Percentiles rank a stretch among this genome's conserved stretches.
Conservation (phyloP, 2,888 invertebrate species). For the Parascotia fuliginaria region DNA sequence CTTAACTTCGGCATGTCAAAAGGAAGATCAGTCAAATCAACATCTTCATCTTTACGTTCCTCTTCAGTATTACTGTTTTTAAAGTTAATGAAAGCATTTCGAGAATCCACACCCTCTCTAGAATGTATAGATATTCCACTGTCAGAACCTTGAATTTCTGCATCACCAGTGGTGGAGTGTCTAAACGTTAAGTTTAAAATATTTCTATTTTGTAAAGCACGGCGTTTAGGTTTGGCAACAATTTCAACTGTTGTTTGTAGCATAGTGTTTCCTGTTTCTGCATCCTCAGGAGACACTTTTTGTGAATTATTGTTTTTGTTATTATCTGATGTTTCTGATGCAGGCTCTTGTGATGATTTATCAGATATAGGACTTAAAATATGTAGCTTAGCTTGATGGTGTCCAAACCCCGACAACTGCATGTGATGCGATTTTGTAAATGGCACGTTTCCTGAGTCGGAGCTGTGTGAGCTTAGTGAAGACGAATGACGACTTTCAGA, state of each 20-base stretch:
- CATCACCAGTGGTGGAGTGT: slow-evolving; percentile 87
- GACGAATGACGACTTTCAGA: slow-evolving; percentile 94
- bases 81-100: slow-evolving; percentile 87
- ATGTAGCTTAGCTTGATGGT: slow-evolving; percentile 91
- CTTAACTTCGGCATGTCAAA: slow-evolving; percentile 96
- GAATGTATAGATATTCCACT: slow-evolving; percentile 95
- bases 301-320: slow-evolving; percentile 92
- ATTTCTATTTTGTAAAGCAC: slow-evolving; percentile 92
- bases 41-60: slow-evolving; percentile 83
- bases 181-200: slow-evolving; percentile 88
- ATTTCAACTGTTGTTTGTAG: slow-evolving; percentile 81
- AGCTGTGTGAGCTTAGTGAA: slow-evolving; percentile 94
- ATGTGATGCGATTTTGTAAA: slow-evolving; percentile 87
- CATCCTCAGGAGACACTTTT: slow-evolving; percentile 90
- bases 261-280: slow-evolving; percentile 71
- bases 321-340: slow-evolving; percentile 93
- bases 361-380: slow-evolving; percentile 96
- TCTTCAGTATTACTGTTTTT: slow-evolving; percentile 85
- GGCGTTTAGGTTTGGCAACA: slow-evolving; percentile 86
- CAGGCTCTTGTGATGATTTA: slow-evolving; percentile 95
- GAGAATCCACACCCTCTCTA: slow-evolving; percentile 90
- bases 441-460: slow-evolving; percentile 90
- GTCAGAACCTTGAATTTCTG: slow-evolving; percentile 94
- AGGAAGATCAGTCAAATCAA: slow-evolving; percentile 92
- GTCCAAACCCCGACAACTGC: slow-evolving; percentile 89